These are phyloP conservation scores for Labrus mixtus DNA, from an alignment of 2,113 vertebrate species.

Conservation along the genomic window DNA sequence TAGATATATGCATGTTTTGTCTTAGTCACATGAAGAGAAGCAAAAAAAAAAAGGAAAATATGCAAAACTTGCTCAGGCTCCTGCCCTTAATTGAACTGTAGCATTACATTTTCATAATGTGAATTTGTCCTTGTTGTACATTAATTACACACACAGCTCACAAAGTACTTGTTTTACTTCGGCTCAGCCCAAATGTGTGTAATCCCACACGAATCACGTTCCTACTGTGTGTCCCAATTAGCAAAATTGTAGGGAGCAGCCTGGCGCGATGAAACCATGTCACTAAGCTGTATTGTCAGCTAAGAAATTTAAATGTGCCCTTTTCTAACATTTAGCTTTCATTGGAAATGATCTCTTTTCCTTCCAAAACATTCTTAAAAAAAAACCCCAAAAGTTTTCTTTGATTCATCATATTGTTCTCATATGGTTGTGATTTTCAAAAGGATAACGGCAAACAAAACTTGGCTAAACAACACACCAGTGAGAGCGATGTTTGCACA, in stretches of 20 bases:
- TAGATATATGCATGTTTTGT: no score
- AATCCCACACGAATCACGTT: constrained; percentile 5
- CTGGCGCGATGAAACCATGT: background rate
- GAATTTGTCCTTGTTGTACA: background rate
- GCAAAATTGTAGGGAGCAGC: background rate
- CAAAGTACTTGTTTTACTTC: background rate
- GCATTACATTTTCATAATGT: background rate
- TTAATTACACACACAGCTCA: background rate
- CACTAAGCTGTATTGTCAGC: background rate
- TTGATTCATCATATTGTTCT: constrained; percentile 22
- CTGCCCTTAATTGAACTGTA: background rate
- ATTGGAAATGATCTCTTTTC: background rate
- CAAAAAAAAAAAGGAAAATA: no score
- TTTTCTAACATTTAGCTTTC: constrained; percentile 1
- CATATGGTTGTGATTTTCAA: constrained; percentile 17
- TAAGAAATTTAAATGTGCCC: background rate
- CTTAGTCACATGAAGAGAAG: no score
- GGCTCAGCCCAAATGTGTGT: constrained; percentile 3
- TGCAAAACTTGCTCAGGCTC: background rate
- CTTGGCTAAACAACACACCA: constrained; percentile 30
- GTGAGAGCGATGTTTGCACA: constrained; percentile 39
- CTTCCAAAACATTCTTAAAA: constrained; percentile 10
- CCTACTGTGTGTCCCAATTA: constrained; percentile 12
- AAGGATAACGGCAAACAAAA: constrained; percentile 21
- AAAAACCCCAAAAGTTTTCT: constrained; percentile 4